Conservation (phyloP, 2,888 invertebrate species). For the Melikaiella ostensackeni region DNA sequence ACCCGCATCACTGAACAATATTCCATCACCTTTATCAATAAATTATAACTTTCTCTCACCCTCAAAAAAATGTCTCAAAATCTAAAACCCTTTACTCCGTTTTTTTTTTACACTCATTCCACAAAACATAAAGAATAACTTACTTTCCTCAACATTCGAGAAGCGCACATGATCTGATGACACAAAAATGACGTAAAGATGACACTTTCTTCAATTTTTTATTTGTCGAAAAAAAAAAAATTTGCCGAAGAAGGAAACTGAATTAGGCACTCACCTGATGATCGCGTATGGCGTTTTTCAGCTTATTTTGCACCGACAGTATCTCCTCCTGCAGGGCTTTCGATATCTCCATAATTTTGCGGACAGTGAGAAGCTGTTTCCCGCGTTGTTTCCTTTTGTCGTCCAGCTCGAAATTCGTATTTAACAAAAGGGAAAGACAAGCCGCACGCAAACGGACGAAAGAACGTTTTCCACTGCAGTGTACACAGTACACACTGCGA, state of each 20-base stretch:
- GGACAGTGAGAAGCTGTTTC: constrained; percentile 56
- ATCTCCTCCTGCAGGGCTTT: constrained; percentile 82
- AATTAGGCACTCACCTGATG: constrained; percentile 79
- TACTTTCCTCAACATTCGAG: background rate
- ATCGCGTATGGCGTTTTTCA: constrained; percentile 82
- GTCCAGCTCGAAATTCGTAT: constrained; percentile 42
- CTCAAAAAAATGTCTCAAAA: background rate
- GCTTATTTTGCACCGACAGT: constrained; percentile 80
- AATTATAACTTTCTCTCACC: background rate
- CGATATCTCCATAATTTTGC: constrained; percentile 81
- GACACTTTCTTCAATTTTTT: background rate
- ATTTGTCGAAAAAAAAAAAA: background rate
- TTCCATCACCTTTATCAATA: background rate
- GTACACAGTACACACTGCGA: constrained; percentile 34
- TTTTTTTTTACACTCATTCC: background rate
- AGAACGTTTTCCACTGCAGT: constrained; percentile 15
- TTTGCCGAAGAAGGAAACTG: background rate
- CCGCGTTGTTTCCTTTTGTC: constrained; percentile 55
- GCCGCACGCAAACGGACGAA: constrained; percentile 6
- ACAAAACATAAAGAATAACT: background rate
- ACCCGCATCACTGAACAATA: background rate
- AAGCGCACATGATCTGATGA: background rate
- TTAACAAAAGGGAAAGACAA: constrained; percentile 33
- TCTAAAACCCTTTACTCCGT: background rate
- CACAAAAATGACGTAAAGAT: background rate